Conservation (phyloP, 1,140 invertebrate genomes). For the Meloidogyne exigua region DNA sequence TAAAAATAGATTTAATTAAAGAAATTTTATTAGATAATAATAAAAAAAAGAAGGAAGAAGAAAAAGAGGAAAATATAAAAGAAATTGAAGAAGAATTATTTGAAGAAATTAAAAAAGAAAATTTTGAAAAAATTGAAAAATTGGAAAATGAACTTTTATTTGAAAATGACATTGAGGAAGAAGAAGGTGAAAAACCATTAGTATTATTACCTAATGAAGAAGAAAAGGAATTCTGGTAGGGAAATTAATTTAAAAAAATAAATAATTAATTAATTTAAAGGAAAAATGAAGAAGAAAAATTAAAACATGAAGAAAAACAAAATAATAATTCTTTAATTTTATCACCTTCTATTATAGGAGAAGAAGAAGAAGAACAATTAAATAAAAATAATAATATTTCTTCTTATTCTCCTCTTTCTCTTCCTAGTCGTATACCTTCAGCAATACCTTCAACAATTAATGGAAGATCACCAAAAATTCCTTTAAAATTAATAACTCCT, state of each 20-base stretch:
- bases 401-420: background rate
- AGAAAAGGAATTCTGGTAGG: background rate
- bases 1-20: background rate
- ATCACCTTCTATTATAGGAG: background rate
- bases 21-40: no score
- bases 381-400: background rate
- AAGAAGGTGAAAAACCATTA: background rate
- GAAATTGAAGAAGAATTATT: background rate
- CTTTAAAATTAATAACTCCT: background rate
- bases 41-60: no score
- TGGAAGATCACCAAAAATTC: slow-evolving; percentile 4
- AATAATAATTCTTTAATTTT: background rate
- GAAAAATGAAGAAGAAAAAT: no score
- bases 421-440: background rate
- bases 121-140: background rate
- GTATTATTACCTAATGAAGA: background rate
- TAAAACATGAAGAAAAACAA: background rate
- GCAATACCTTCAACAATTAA: background rate
- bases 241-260: no score
- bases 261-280: no score
- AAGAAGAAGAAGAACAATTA: background rate
- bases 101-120: no score
- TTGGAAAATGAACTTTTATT: background rate
- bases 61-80: background rate
- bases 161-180: background rate